These are phyloP conservation scores for Mesitornis unicolor DNA, from an alignment of 2,113 vertebrate species.

Conservation along the genomic window DNA sequence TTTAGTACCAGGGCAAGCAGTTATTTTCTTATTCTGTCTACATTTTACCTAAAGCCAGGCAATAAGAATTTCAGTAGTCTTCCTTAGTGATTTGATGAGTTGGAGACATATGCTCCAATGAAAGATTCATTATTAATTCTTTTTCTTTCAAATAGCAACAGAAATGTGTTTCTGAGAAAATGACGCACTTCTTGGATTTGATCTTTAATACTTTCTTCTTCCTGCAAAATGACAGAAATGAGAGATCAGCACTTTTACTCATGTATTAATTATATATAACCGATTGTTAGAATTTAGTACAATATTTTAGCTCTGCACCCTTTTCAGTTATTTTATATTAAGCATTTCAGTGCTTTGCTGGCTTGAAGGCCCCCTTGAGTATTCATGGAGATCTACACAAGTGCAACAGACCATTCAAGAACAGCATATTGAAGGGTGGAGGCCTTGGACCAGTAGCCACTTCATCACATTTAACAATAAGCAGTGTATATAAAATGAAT, in stretches of 20 bases:
- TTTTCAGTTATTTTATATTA: neutral
- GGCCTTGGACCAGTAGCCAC: neutral
- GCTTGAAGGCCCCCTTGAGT: neutral
- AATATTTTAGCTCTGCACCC: neutral
- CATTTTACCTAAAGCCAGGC: neutral
- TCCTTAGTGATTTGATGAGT: neutral
- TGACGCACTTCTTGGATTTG: neutral
- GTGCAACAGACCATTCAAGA: neutral
- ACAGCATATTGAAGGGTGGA: neutral
- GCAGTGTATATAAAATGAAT: neutral
- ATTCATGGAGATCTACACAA: neutral
- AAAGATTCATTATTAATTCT: neutral
- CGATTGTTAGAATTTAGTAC: neutral
- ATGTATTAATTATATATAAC: neutral
- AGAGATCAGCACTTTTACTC: neutral
- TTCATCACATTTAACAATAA: neutral
- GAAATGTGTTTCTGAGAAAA: neutral
- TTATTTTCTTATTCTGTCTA: neutral
- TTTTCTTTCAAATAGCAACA: neutral
- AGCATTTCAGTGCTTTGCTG: neutral
- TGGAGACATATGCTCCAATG: neutral
- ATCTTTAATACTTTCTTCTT: neutral
- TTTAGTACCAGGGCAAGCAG: neutral
- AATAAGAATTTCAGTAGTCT: neutral
- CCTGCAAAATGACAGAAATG: neutral